Evolutionary conservation across 2,888 invertebrate genomes (phyloP).

Genomic region (Pristionchus japonicus): DNA sequence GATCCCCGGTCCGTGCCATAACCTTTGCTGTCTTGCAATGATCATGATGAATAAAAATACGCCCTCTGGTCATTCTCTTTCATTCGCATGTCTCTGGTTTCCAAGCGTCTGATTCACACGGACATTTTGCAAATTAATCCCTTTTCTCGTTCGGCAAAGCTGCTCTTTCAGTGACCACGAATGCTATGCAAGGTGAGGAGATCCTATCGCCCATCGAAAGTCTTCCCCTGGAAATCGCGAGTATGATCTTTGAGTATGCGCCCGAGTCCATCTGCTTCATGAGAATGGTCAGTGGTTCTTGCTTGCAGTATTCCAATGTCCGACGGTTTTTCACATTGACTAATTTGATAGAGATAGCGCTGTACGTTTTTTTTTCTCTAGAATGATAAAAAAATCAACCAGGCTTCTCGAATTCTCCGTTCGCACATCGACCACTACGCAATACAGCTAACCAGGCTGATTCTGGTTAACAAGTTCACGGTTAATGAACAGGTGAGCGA

Average conservation of each 20-base stretch:
- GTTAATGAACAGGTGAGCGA: too few species aligned
- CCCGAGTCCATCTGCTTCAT: neutral
- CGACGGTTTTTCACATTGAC: neutral
- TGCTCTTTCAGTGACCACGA: neutral
- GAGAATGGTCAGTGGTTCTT: neutral
- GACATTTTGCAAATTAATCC: too few species aligned
- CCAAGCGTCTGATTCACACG: too few species aligned
- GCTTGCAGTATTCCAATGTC: too few species aligned
- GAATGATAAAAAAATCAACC: neutral
- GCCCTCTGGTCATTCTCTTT: too few species aligned
- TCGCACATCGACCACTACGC: neutral
- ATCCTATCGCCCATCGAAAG: neutral
- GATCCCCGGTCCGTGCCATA: too few species aligned
- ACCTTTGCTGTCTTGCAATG: too few species aligned
- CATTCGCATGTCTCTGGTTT: too few species aligned
- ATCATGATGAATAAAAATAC: too few species aligned
- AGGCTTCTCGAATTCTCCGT: neutral
- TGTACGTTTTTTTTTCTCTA: too few species aligned
- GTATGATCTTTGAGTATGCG: neutral
- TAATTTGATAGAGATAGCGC: neutral
- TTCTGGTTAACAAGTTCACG: neutral
- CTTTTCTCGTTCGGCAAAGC: neutral
- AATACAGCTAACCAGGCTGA: neutral
- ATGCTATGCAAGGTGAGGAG: neutral
- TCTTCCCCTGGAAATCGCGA: neutral